Evolutionary conservation across 2,113 vertebrate genomes (phyloP), one percentile per base, ranked within the genome.

Genomic region (Thryonomys swinderianus): DNA sequence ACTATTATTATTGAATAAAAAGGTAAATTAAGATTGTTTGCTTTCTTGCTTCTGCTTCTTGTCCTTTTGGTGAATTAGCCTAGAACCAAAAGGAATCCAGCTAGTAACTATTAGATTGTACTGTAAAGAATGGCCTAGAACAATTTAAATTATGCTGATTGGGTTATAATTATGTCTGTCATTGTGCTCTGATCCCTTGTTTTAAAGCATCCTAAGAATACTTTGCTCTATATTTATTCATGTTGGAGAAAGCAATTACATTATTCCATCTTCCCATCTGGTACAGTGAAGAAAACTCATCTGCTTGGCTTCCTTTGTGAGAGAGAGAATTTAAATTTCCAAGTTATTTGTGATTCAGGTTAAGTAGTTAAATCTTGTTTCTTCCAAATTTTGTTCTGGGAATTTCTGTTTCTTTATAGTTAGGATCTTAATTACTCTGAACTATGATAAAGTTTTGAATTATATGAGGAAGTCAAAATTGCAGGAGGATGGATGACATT

Each of bases 141-240:
- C 76, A 85, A 55, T 91, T 69, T 59, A 83, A 96, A 64, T 92
- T 96, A 59, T 92, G 88, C 78, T 69, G 67, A 95, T 93, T 92
- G 80, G 85, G 57, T 92, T 96, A 93, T 95, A 97, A n/a, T 97
- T 97, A 81, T 45, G 88, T 93, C 82, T 91, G 83, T 90, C 91
- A 96, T 5, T 95, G 92, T 96, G 94, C 80, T 95, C 66, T 97
- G 94, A 93, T 62, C 91, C 86, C 93, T 96, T 94, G 86, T 95
- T 95, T 96, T 95, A 96, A 96, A 95, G 91, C 73, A 76, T 59
- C 71, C 96, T 96, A 94, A 81, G 91, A 96, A 95, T 97, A 94
- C 88, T 96, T 95, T 95, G 73, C 51, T 80, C 0, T 94, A 95
- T 96, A 95, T 96, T 97, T 96, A 93, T 96, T 94, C 81, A 80